These are phyloP conservation scores for Epicampocera succincta DNA, from an alignment of 2,888 invertebrate genomes.

Conservation along the genomic window DNA sequence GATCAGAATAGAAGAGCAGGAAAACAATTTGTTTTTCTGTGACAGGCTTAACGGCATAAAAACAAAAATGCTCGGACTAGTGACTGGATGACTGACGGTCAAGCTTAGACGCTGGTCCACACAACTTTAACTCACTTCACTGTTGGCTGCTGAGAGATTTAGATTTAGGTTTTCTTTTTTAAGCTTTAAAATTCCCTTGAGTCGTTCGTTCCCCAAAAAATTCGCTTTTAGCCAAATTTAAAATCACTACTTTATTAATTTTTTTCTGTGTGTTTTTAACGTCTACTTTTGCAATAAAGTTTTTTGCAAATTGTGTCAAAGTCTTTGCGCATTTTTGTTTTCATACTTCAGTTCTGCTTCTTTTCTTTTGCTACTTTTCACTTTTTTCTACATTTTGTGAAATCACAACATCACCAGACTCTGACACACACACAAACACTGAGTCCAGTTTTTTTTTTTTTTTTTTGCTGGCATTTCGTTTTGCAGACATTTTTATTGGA, in stretches of 20 bases:
- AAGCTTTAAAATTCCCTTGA: not conserved
- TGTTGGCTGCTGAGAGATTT: too few relatives aligned
- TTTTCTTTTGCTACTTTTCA: not conserved
- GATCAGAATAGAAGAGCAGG: constrained; percentile 47
- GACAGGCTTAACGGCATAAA: not conserved
- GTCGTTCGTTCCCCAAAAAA: not conserved
- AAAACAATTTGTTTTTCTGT: constrained; percentile 11
- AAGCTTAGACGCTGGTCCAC: not conserved
- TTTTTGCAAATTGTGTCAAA: constrained; percentile 58
- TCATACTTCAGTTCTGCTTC: not conserved
- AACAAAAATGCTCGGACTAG: constrained; percentile 7
- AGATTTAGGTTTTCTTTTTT: too few relatives aligned
- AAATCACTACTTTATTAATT: constrained; percentile 33
- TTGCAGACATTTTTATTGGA: constrained; percentile 19
- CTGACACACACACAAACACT: constrained; percentile 9
- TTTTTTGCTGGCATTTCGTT: not conserved
- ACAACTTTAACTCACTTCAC: too few relatives aligned
- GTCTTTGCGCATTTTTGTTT: constrained; percentile 27
- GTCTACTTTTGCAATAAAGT: constrained; percentile 20
- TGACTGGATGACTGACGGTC: constrained; percentile 19
- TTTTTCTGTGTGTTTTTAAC: constrained; percentile 15
- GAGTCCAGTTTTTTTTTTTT: not conserved
- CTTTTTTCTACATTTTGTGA: constrained; percentile 19
- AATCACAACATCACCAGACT: constrained; percentile 35
- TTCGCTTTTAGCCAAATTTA: constrained; percentile 23